A percentile compares a stretch with the other conserved stretches of the same genome.
phyloP scores from a whole-genome alignment of 2,113 vertebrate species.

The Nestor notabilis region DNA sequence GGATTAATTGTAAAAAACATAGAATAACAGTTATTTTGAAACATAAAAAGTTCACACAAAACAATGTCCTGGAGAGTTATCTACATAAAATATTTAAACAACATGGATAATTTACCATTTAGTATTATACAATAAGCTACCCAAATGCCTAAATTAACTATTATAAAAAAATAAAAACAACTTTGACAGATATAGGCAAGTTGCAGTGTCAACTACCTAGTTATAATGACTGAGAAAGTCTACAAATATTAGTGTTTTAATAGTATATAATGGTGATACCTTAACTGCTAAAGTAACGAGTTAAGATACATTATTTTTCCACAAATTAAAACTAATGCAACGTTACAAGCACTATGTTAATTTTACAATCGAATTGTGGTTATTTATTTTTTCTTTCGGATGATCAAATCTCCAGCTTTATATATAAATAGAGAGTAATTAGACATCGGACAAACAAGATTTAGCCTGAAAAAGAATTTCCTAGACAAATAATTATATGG shows the following conservation, averaged over 20 bases:
- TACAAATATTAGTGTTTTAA: slow-evolving; percentile 78
- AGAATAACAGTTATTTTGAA: slow-evolving; percentile 70
- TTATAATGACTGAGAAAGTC: slow-evolving; percentile 79
- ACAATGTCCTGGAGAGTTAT: slow-evolving; percentile 72
- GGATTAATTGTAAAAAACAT: slow-evolving; percentile 75
- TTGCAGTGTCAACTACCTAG: slow-evolving; percentile 80
- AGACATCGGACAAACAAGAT: slow-evolving; percentile 76
- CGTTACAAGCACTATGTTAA: slow-evolving; percentile 76
- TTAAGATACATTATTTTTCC: slow-evolving; percentile 75
- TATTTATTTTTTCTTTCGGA: slow-evolving; percentile 55
- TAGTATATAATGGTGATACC: slow-evolving; percentile 78
- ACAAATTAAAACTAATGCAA: slow-evolving; percentile 79
- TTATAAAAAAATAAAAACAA: slow-evolving; percentile 74
- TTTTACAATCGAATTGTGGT: slow-evolving; percentile 73
- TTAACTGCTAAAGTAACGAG: slow-evolving; percentile 76
- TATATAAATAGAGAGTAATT: slow-evolving; percentile 78
- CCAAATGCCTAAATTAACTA: slow-evolving; percentile 77
- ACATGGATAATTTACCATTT: slow-evolving; percentile 80
- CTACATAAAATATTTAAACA: slow-evolving; percentile 82
- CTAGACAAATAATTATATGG: slow-evolving; percentile 73
- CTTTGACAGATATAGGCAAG: slow-evolving; percentile 78
- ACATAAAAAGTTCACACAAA: slow-evolving; percentile 73
- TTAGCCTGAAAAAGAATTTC: slow-evolving; percentile 72
- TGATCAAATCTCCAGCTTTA: slow-evolving; percentile 75
- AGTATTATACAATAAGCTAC: slow-evolving; percentile 75